A percentile compares a stretch with the other conserved stretches of the same genome.
Evolutionary conservation across 2,113 vertebrate species (phyloP).

Genomic region (Neolamprologus variostigma): DNA sequence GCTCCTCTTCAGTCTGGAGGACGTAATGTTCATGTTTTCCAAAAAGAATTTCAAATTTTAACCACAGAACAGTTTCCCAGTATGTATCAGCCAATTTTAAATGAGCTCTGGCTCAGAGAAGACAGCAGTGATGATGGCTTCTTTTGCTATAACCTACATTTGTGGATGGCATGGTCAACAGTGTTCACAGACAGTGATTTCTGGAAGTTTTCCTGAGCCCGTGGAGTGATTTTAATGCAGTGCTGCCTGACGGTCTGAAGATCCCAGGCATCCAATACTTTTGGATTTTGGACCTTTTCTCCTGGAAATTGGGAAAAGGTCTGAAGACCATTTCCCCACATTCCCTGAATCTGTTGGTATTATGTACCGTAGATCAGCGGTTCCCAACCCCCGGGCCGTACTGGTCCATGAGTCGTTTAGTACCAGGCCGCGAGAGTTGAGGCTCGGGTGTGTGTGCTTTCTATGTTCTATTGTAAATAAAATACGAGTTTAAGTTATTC

Average conservation of each 20-base stretch:
- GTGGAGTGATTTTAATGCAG: not conserved
- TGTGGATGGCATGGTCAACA: not conserved
- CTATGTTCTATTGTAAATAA: not conserved
- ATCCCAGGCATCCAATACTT: not conserved
- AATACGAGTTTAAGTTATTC: not conserved
- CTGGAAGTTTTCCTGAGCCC: not conserved
- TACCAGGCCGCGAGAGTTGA: not conserved
- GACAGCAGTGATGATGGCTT: not conserved
- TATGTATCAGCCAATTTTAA: not conserved
- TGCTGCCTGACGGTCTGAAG: not conserved
- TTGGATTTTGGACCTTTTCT: not conserved
- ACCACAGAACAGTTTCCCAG: not conserved
- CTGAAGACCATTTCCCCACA: not conserved
- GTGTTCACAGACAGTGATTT: not conserved
- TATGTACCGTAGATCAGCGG: not conserved
- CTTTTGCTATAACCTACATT: not conserved
- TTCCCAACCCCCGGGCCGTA: not conserved
- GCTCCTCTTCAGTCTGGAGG: not conserved
- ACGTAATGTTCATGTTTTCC: not conserved
- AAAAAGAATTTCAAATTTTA: not conserved
- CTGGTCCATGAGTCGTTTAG: not conserved
- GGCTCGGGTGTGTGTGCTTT: not conserved
- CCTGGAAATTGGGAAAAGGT: not conserved
- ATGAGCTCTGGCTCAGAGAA: not conserved
- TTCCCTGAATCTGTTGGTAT: not conserved